phyloP scores from a whole-genome alignment of 2,888 invertebrate genomes.

The Mesorhabditis spiculigera region DNA sequence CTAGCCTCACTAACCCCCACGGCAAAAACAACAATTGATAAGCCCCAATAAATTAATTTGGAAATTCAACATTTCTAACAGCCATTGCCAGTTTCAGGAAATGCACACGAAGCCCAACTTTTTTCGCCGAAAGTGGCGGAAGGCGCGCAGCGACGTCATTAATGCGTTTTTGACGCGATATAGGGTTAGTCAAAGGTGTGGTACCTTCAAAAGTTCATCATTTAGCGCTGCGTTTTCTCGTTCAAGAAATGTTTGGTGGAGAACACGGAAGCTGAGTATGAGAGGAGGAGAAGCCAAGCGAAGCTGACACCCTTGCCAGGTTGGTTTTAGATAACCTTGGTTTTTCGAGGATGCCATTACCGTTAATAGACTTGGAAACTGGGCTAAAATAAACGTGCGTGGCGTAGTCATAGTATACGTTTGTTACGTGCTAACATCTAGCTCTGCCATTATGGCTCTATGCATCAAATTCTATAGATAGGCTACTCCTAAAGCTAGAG shows the following conservation, averaged over 20 bases:
- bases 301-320: constrained; percentile 38
- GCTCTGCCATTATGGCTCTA: no score
- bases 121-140: constrained; percentile 26
- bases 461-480: no score
- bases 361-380: no score
- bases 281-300: constrained; percentile 32
- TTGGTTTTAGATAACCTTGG: constrained; percentile 2
- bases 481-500: no score
- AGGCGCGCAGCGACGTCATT: constrained; percentile 22
- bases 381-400: no score
- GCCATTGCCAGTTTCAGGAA: constrained; percentile 20
- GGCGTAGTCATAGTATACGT: no score
- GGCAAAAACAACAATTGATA: no score
- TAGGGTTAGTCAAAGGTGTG: not conserved
- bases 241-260: constrained; percentile 2
- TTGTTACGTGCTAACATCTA: no score
- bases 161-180: constrained; percentile 21
- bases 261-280: constrained; percentile 25
- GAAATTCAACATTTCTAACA: no score
- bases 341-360: not conserved
- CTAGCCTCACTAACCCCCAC: no score
- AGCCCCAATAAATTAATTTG: no score
- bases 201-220: not conserved
- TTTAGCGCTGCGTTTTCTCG: not conserved
- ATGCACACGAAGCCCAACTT: constrained; percentile 31